Evolutionary conservation across 2,797 vertebrate species (phyloP), one percentile per base, ranked within the genome.

Genomic region (Lates japonicus): DNA sequence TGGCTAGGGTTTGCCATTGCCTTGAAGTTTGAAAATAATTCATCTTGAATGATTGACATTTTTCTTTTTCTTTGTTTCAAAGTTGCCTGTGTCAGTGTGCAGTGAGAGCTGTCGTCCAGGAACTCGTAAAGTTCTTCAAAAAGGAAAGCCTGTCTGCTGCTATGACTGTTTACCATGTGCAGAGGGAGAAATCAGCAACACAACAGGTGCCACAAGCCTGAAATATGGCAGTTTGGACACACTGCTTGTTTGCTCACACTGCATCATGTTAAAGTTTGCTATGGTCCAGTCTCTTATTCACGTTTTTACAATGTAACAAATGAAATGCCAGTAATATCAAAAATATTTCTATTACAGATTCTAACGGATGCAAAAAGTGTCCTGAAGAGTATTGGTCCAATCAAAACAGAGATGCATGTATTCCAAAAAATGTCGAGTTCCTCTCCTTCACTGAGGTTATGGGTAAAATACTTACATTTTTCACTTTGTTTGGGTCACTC

Each of bases 301-400:
- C 7, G 13, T 42, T 60, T 48, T 88, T 1, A 64, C 10, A 7
- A 59, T 80, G 5, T 76, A 78, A 62, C 22, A 49, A 11, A 41
- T 57, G 25, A 13, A 70, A 78, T 63, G 11, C 13, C 22, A 84
- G 75, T 85, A 54, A 79, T 52, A 37, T 2, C 49, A 5, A 84
- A 25, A 22, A 37, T 82, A 19, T 88, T 90, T 92, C 70, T 72
- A 82, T 94, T 94, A 41, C 94, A 96, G 95, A 96, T 94, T 93
- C 95, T 86, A 90, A 84, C 91, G 90, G 90, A 87, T 96, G 95
- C 84, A 88, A 75, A 86, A 93, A 84, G 79, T 96, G 95, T 88
- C 91, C 94, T 61, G 91, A 80, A 48, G 93, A 95, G 70, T 95
- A 86, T 71, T 95, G 94, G 95, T 92, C 95, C 76, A 95, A 94